Base-by-base conservation (phyloP, 2,797 vertebrate species). In the Neopelma chrysocephalum region DNA sequence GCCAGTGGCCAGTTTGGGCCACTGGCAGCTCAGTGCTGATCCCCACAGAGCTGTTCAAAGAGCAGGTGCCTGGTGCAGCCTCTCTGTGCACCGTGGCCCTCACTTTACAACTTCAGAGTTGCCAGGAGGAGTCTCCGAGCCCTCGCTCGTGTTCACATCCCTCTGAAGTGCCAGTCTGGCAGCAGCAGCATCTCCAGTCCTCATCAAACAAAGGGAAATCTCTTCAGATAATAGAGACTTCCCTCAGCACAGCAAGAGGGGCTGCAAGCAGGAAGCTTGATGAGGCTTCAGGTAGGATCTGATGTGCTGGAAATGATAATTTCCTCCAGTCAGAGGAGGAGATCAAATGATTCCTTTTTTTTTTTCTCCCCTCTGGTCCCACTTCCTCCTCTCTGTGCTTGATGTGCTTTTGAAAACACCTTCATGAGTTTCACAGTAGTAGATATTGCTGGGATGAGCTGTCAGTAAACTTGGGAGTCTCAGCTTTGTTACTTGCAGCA, bases 121-220 rank as follows among this genome's bases (percentile, higher is more conserved):
- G 69, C 65, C 56, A 25, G 87, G 83, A 79, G 73, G 53, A 53
- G 42, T 62, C 83, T 87, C 26, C 56, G 17, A 60, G 40, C 71
- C 87, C 75, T 50, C 36, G 40, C 53, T 89, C 42, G 2, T 53
- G 58, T 56, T 68, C 21, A 9, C 73, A 47, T 58, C 78, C 75
- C 78, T 93, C 85, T 95, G 87, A 92, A 92, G 89, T 72, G 51
- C 70, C 94, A 57, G 57, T 54, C 87, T 89, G 87, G 57, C 83
- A 64, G 92, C 78, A 45, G 76, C 80, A 50, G 66, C 43, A 22
- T 27, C 88, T 87, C 87, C 17, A 83, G 43, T 68, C 73, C 75
- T 91, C 80, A 54, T 89, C 90, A 40, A 70, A 94, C 93, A 95
- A 53, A 96, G 62, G 64, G 81, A 71, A 78, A 45, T 89, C 76